A percentile compares a stretch with the other conserved stretches of the same genome.
Conservation (phyloP, 2,888 invertebrate genomes). For the Capitulum mitella region DNA sequence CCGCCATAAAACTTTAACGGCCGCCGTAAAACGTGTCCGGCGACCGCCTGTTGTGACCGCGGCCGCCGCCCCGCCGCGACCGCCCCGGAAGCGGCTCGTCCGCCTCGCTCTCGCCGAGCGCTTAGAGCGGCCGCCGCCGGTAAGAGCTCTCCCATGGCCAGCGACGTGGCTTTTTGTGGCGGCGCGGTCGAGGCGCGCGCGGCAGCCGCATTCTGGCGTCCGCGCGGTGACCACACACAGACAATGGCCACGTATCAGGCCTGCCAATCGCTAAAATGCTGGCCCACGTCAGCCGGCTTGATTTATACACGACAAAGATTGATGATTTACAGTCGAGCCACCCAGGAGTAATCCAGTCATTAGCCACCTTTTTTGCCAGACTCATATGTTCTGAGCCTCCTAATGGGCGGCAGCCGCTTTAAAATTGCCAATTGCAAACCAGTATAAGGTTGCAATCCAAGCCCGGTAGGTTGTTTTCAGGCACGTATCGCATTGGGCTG, state of each 20-base stretch:
- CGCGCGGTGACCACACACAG: constrained; percentile 13
- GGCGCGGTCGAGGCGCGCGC: background rate
- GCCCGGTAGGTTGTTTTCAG: no score
- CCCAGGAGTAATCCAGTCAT: constrained; percentile 19
- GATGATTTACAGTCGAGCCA: constrained; percentile 1
- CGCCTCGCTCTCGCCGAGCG: background rate
- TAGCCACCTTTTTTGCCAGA: constrained; percentile 19
- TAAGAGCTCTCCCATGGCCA: background rate
- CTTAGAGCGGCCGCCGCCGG: background rate
- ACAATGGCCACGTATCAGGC: constrained; percentile 12
- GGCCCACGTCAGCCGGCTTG: constrained; percentile 16
- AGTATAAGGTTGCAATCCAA: background rate
- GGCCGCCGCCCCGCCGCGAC: background rate
- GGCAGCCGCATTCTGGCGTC: background rate
- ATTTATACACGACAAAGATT: constrained; percentile 18
- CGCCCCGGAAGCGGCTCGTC: constrained; percentile 8
- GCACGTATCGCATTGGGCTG: no score
- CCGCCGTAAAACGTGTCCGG: background rate
- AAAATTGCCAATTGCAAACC: constrained; percentile 13
- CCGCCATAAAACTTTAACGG: constrained; percentile 16
- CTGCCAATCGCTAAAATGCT: constrained; percentile 21
- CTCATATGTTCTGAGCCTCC: background rate
- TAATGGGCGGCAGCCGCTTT: background rate
- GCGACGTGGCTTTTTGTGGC: background rate
- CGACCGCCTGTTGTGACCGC: background rate